These are phyloP conservation scores for Brachionus plicatilis DNA, from an alignment of 1,140 invertebrate genomes.

Conservation along the genomic window DNA sequence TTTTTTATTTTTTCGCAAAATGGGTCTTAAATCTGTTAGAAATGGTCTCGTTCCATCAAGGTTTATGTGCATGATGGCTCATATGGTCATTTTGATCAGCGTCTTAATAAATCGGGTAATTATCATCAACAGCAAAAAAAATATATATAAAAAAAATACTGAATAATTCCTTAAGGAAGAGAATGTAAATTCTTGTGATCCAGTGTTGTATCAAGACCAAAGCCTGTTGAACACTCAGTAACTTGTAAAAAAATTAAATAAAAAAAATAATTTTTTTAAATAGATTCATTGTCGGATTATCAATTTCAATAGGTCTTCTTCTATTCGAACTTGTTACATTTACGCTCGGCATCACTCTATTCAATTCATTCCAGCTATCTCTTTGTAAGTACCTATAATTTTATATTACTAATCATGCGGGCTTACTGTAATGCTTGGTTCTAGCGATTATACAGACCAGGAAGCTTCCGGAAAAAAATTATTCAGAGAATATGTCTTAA, in stretches of 20 bases:
- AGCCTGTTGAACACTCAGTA: not conserved
- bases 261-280: not conserved
- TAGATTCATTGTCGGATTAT: not conserved
- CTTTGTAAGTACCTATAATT: not conserved
- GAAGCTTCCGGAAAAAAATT: slow-evolving; percentile 48
- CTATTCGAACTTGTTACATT: not conserved
- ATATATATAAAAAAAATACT: not conserved
- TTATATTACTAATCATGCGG: slow-evolving; percentile 31
- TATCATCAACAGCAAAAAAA: not conserved
- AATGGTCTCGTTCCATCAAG: slow-evolving; percentile 21
- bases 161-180: not conserved
- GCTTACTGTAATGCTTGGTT: slow-evolving; percentile 53
- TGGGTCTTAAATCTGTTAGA: slow-evolving; percentile 17
- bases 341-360: not conserved
- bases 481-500: slow-evolving; percentile 46
- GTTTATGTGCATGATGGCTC: slow-evolving; percentile 19
- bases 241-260: not conserved
- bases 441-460: slow-evolving; percentile 52
- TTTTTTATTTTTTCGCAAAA: not conserved
- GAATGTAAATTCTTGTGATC: slow-evolving; percentile 9
- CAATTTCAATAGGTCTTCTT: not conserved
- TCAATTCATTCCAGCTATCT: not conserved
- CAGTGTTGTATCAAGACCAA: not conserved
- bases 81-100: not conserved
- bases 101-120: not conserved